Conservation (phyloP, 2,888 invertebrate species). For the Apocheima hispidaria region DNA sequence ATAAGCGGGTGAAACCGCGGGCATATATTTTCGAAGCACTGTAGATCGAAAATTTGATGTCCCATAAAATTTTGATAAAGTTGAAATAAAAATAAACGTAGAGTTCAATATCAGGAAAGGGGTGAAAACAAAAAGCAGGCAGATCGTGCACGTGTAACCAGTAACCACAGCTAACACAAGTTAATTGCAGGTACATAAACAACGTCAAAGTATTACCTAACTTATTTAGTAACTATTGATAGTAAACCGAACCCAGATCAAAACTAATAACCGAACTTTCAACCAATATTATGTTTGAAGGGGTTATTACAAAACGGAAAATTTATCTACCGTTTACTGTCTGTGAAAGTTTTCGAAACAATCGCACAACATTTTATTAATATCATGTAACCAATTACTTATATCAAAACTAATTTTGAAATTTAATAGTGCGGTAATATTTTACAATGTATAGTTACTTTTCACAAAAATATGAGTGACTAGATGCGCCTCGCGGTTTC, state of each 20-base stretch:
- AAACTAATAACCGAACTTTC: slow-evolving; percentile 34
- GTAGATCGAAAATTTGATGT: too few relatives aligned
- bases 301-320: slow-evolving; percentile 26
- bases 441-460: too few relatives aligned
- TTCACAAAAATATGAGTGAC: too few relatives aligned
- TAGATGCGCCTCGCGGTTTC: too few relatives aligned
- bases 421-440: too few relatives aligned
- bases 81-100: too few relatives aligned
- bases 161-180: background rate
- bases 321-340: slow-evolving; percentile 13
- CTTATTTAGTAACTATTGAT: slow-evolving; percentile 34
- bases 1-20: too few relatives aligned
- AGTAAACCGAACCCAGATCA: slow-evolving; percentile 25
- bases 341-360: background rate
- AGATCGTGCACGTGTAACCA: background rate
- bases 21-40: too few relatives aligned
- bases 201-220: slow-evolving; percentile 15
- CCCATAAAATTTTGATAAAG: too few relatives aligned
- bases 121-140: background rate
- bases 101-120: too few relatives aligned
- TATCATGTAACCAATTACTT: background rate
- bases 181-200: slow-evolving; percentile 9
- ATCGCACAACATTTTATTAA: slow-evolving; percentile 2
- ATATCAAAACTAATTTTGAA: background rate
- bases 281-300: slow-evolving; percentile 29